Base-by-base conservation (phyloP, 2,797 vertebrate species). In the Siniperca obscura region DNA sequence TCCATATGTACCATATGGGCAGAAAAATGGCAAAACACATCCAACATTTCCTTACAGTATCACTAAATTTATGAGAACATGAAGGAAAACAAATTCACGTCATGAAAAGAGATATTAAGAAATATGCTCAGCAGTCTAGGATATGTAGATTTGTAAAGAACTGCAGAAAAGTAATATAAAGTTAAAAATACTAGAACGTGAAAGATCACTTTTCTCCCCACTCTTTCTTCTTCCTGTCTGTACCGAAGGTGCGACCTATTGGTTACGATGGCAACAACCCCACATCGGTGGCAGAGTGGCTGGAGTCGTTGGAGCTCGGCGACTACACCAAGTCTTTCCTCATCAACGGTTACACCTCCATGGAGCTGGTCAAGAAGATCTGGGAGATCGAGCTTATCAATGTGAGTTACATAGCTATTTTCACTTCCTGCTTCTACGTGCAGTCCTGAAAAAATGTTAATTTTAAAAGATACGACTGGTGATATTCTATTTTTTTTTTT, bases 311-410 rank as follows among this genome's bases (percentile, higher is more conserved):
- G 93, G 98, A 99, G 93, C 94, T 99, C 65, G 97, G 97, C 25
- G 98, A 99, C 95, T 99, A 99, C 96, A 99, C 98, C 89, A 99
- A 99, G 94, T 96, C 97, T 76, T 99, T 99, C 93, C 97, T 99
- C 87, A 96, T 99, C 91, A 99, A 99, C 40, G 98, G 98, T 80
- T 99, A 99, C 95, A 99, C 98, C 11, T 99, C 98, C 84, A 98
- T 99, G 98, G 98, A 99, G 91, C 96, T 99, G 88, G 97, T 99
- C 83, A 99, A 99, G 95, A 99, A 99, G 96, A 98, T 99, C 93
- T 99, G 98, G 98, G 98, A 99, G 90, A 98, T 99, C 59, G 98
- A 99, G 93, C 97, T 99, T 94, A 98, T 99, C 89, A 99, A 99
- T 62, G 98, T 99, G 94, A 98, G 98, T 97, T 84, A 4, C 2